These are phyloP conservation scores for Scortum barcoo DNA, from an alignment of 2,113 vertebrate species.

Conservation along the genomic window DNA sequence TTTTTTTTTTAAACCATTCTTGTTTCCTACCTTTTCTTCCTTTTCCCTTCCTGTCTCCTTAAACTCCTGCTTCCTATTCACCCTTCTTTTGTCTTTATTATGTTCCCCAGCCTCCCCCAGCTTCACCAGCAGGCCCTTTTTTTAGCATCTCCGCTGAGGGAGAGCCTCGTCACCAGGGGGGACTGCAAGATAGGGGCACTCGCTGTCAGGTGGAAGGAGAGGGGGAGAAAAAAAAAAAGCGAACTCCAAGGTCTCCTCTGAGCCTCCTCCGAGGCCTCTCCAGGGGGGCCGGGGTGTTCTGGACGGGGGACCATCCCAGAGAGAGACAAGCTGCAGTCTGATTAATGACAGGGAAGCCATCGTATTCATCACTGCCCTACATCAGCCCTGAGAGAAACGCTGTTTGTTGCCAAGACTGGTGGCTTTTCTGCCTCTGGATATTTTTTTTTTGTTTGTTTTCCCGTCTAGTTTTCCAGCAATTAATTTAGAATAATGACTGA, in stretches of 20 bases:
- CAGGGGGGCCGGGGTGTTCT: conserved; percentile 24
- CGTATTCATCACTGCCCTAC: conserved; percentile 76
- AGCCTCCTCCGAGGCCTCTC: conserved; percentile 33
- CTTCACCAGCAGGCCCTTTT: conserved; percentile 7
- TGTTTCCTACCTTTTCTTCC: background rate
- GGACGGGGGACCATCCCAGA: conserved; percentile 40
- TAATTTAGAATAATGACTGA: conserved; percentile 57
- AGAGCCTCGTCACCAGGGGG: conserved; percentile 36
- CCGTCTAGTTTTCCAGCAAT: conserved; percentile 42
- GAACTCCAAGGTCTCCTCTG: conserved; percentile 11
- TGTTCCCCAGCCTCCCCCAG: background rate
- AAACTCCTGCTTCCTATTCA: background rate
- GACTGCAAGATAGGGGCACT: conserved; percentile 33
- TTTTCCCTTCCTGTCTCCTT: background rate
- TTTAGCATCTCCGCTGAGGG: conserved; percentile 38
- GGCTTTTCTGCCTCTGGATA: conserved; percentile 36
- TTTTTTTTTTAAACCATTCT: background rate
- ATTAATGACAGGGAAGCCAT: conserved; percentile 73
- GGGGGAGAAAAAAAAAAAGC: background rate
- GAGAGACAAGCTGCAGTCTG: conserved; percentile 66
- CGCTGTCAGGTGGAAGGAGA: conserved; percentile 31
- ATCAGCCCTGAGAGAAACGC: conserved; percentile 55
- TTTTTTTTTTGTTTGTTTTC: conserved; percentile 14
- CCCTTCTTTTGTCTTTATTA: background rate
- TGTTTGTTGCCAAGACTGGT: conserved; percentile 42